Percentiles rank a stretch among this genome's conserved stretches.
Evolutionary conservation across 2,113 vertebrate genomes (phyloP).

Genomic region (Zosterops pallidus): DNA sequence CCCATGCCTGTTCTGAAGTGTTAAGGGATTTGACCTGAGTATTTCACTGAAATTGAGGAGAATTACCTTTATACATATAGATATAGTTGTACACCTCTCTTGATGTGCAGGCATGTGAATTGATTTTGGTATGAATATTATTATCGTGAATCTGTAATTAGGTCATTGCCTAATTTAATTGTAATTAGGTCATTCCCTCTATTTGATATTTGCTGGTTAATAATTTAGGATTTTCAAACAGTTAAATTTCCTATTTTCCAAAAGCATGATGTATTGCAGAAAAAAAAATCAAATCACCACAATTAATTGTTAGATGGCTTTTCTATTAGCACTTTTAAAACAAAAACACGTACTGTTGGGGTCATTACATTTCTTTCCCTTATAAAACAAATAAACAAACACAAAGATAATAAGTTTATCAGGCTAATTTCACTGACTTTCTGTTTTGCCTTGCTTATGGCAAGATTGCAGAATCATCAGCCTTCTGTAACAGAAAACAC

Average conservation of each 20-base stretch:
- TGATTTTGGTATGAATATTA: background rate
- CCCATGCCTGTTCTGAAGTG: background rate
- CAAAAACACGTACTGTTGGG: background rate
- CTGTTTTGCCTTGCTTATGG: background rate
- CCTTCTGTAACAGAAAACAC: background rate
- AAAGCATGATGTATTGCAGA: background rate
- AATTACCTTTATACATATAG: background rate
- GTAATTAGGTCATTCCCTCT: background rate
- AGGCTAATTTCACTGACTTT: background rate
- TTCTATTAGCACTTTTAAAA: background rate
- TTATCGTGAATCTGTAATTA: background rate
- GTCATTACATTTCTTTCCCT: background rate
- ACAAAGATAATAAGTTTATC: background rate
- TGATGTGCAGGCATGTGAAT: background rate
- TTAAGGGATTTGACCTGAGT: background rate
- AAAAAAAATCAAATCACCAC: background rate
- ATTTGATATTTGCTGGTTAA: background rate
- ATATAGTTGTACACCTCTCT: background rate
- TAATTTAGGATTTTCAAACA: background rate
- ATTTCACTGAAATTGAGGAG: background rate
- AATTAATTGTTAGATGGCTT: background rate
- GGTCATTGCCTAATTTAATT: background rate
- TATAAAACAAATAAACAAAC: background rate
- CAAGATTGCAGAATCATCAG: background rate
- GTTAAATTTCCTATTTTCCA: background rate